Base-by-base conservation (phyloP, 2,113 vertebrate species). In the Halichoeres trimaculatus region DNA sequence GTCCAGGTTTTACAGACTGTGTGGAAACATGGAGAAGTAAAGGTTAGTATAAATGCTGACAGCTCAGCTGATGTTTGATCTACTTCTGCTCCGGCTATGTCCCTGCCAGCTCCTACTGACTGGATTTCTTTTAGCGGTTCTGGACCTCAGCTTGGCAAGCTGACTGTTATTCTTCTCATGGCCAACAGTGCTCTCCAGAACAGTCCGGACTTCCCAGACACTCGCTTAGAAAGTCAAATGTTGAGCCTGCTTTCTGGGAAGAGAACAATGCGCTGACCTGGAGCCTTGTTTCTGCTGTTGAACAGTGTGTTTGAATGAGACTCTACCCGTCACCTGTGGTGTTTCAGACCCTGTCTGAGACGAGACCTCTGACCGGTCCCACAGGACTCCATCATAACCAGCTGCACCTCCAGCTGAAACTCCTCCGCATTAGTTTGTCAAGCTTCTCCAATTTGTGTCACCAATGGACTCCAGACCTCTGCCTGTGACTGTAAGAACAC, bases 301-400 rank as follows among this genome's bases (percentile, higher is more conserved):
- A 23, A 23, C 12, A 20, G 20, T 35, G 2, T 16, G 48, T 35
- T 47, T 47, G 7, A 20, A 19, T n/a, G 34, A 36, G 50, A 38
- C 30, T 55, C 35, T 59, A 38, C 50, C 43, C 43, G 17, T 72
- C n/a, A 8, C 23, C 1, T 24, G n/a, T n/a, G n/a, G n/a, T 20
- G 40, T 56, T 61, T 62, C 4, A 48, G 20, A 61, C 34, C 50
- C 3, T 66, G 22, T 11, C 23, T 24, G 56, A 57, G 34, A 35
- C 43, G 5, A 22, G 45, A 20, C 41, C 30, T 48, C 40, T 11
- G n/a, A 34, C n/a, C 35, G 24, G 13, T 26, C 20, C 68, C 62
- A 38, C 62, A 47, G 52, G 16, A 64, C 58, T n/a, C 4, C n/a
- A 35, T 69, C 56, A 50, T 56, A 70, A 78, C 57, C 57, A 35